phyloP scores from a whole-genome alignment of 2,113 vertebrate genomes.

The cattle (Bos taurus) region ARS-UCD2.0 NC_037339.1:14633501-14634000 shows the following conservation, averaged over 20 bases:
- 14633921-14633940: neutral
- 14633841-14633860: neutral
- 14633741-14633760: neutral
- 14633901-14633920: neutral
- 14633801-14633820: neutral
- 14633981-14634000: neutral
- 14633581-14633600: neutral
- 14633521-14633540: neutral
- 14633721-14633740: fast-evolving
- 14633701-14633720: neutral
- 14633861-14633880: neutral
- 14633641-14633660: neutral
- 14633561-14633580: neutral
- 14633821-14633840: neutral
- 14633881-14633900: neutral
- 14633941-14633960: neutral
- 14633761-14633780: neutral
- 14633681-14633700: fast-evolving
- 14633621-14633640: neutral
- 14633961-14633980: neutral
- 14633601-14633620: neutral
- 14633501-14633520: neutral
- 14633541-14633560: neutral
- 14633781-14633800: neutral
- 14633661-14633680: neutral